Evolutionary conservation across 2,888 invertebrate species (phyloP), one percentile per base, ranked within the genome.

Genomic region (Hoplodrina ambigua): DNA sequence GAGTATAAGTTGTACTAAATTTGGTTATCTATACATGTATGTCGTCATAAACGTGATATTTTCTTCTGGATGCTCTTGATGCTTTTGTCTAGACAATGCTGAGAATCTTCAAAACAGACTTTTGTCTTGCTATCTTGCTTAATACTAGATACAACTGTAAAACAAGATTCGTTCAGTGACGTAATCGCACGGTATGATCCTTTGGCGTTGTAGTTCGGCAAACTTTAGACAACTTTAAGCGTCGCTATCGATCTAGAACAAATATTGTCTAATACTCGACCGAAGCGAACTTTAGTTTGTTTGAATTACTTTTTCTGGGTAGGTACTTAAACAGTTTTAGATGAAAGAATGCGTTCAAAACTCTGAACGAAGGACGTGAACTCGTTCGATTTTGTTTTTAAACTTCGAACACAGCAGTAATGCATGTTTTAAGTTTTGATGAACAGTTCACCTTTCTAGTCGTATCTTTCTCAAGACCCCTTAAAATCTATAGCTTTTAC

Each of bases 181-280:
- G 78, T 74, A 80, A 83, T 71, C 77, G 69, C 69, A 72, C 70
- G 72, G 80, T 85, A 85, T 85, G 86, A 85, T 87, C 83, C 81
- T 72, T 84, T 80, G 68, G 64, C 78, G 72, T 76, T 83, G 81
- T 77, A 80, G 82, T 75, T 81, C 54, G 60, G 55, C 59, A 79
- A 86, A 84, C 80, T 87, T 86, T 69, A 61, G 49, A 75, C 61
- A 78, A 78, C 60, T 73, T 75, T 61, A 80, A 80, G 76, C 66
- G 62, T 72, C 59, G 78, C 79, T 78, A 85, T 86, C 80, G 80
- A 84, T 86, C 80, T 80, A 76, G 81, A 84, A 85, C 85, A 86
- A 89, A 89, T 86, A 85, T 87, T 86, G 81, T 82, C 80, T 82
- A 80, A 85, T 84, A 85, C 83, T 84, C 69, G 75, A 81, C 70